These are phyloP conservation scores for Luehdorfia chinensis DNA, from an alignment of 1,140 invertebrate species.

Conservation along the genomic window DNA sequence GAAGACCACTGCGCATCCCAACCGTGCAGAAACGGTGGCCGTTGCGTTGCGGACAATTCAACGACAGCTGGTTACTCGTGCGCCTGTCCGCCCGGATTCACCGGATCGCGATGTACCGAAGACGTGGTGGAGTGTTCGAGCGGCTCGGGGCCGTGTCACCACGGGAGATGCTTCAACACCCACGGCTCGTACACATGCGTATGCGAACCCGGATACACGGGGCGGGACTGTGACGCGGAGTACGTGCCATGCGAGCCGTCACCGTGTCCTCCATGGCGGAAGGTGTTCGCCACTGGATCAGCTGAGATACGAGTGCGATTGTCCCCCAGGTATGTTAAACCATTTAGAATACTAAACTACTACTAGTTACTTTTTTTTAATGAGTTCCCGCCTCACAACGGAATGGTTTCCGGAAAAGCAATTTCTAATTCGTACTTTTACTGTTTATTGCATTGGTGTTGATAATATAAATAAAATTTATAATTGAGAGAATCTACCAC, in stretches of 20 bases:
- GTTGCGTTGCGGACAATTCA: constrained; percentile 84
- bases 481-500: neutral
- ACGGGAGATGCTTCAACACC: constrained; percentile 91
- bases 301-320: constrained; percentile 90
- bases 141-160: constrained; percentile 84
- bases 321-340: constrained; percentile 87
- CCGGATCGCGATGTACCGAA: constrained; percentile 89
- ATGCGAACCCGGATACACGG: constrained; percentile 92
- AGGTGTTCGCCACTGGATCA: constrained; percentile 85
- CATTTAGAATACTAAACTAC: neutral
- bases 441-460: neutral
- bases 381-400: neutral
- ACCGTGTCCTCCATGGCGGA: constrained; percentile 93
- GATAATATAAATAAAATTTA: neutral
- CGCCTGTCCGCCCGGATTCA: constrained; percentile 91
- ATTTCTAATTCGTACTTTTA: neutral
- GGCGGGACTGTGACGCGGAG: constrained; percentile 92
- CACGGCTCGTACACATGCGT: constrained; percentile 95
- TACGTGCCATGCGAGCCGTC: constrained; percentile 94
- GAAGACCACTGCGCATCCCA: constrained; percentile 93
- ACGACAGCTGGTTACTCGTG: constrained; percentile 84
- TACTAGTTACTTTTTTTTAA: neutral
- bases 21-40: constrained; percentile 91
- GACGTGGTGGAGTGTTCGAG: constrained; percentile 93
- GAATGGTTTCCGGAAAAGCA: neutral